Evolutionary conservation across 2,797 vertebrate species (phyloP).

Genomic region (Enteromius argenteus): DNA sequence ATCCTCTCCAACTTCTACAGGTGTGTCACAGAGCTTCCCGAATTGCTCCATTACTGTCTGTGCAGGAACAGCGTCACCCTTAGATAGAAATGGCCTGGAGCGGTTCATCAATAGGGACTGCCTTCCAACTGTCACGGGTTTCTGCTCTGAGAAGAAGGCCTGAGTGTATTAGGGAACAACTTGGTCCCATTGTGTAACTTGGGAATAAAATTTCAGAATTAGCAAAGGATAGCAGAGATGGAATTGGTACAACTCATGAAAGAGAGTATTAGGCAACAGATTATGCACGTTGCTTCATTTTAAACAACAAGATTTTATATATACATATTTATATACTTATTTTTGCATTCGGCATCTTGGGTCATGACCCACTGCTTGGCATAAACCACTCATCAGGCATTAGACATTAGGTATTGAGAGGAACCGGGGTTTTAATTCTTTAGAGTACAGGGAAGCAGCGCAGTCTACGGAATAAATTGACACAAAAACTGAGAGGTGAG

Average conservation of each 20-base stretch:
- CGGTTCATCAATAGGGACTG: conserved; percentile 19
- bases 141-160: conserved; percentile 14
- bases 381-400: background rate
- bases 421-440: background rate
- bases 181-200: background rate
- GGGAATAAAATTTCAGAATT: background rate
- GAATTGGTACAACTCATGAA: background rate
- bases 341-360: background rate
- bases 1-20: conserved; percentile 18
- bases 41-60: conserved; percentile 38
- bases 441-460: background rate
- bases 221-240: background rate
- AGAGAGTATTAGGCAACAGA: background rate
- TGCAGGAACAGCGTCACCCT: conserved; percentile 8
- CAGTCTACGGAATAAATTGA: conserved; percentile 63
- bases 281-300: background rate
- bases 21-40: conserved; percentile 16
- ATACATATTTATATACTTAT: background rate
- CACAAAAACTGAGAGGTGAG: conserved; percentile 25
- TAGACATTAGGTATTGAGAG: background rate
- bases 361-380: background rate
- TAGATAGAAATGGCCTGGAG: conserved; percentile 33
- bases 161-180: conserved; percentile 2
- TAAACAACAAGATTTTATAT: background rate
- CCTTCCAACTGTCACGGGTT: conserved; percentile 35